phyloP scores from a whole-genome alignment of 2,797 vertebrate genomes.

The Ceyx erithaca region DNA sequence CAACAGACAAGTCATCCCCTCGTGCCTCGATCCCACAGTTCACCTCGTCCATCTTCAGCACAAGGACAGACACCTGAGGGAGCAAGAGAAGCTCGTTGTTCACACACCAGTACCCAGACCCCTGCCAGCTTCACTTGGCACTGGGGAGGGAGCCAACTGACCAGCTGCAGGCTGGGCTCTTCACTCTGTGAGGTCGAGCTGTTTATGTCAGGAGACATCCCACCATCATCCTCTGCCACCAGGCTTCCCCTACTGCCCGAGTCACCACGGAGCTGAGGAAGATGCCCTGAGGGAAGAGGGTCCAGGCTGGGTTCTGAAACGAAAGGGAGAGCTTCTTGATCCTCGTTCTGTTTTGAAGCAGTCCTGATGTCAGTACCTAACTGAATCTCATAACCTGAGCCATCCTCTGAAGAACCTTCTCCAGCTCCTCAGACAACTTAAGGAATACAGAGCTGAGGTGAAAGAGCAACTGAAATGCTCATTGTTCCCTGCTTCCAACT shows the following conservation, averaged over 20 bases:
- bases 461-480: background rate
- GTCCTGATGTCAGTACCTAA: background rate
- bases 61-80: slow-evolving; percentile 87
- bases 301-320: slow-evolving; percentile 87
- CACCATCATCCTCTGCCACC: slow-evolving; percentile 77
- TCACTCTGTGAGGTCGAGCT: slow-evolving; percentile 90
- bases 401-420: background rate
- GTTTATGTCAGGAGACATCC: slow-evolving; percentile 85
- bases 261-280: slow-evolving; percentile 46
- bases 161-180: slow-evolving; percentile 84
- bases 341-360: background rate
- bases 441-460: background rate
- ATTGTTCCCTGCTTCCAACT: background rate
- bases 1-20: slow-evolving; percentile 86
- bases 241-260: slow-evolving; percentile 76
- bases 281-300: slow-evolving; percentile 78
- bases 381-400: background rate
- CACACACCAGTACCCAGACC: too few species aligned
- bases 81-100: background rate
- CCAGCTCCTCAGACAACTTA: background rate
- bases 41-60: slow-evolving; percentile 84
- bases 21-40: slow-evolving; percentile 83
- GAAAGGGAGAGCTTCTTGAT: background rate
- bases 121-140: too few species aligned
- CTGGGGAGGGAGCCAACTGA: slow-evolving; percentile 45